Percentiles rank a stretch among this genome's conserved stretches.
Evolutionary conservation across 2,113 vertebrate species (phyloP).

Genomic region (Elaphurus davidianus): DNA sequence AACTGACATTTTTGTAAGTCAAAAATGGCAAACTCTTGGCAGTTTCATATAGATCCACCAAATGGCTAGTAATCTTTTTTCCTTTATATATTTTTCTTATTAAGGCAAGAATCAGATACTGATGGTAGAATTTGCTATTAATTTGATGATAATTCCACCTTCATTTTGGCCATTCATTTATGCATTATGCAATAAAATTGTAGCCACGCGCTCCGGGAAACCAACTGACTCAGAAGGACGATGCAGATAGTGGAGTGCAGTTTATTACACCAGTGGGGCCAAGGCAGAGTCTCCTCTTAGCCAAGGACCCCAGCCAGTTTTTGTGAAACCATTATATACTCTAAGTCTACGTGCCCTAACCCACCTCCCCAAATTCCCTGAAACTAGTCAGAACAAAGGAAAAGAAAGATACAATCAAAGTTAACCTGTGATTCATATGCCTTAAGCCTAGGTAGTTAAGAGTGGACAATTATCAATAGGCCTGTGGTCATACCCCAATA

Average conservation of each 20-base stretch:
- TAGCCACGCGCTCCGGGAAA: background rate
- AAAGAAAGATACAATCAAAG: background rate
- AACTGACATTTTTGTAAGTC: background rate
- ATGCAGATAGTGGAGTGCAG: background rate
- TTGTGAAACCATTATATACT: background rate
- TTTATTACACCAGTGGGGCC: fast-evolving
- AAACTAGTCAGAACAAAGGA: background rate
- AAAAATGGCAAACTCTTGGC: background rate
- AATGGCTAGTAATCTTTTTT: background rate
- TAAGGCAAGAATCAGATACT: background rate
- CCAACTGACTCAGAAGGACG: background rate
- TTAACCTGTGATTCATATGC: background rate
- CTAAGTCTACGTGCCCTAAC: background rate
- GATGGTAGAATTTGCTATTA: background rate
- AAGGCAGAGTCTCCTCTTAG: background rate
- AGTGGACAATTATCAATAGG: background rate
- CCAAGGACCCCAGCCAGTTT: background rate
- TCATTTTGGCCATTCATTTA: background rate
- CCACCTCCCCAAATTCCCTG: background rate
- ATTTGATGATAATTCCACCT: background rate
- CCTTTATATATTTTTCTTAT: background rate
- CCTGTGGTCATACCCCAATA: background rate
- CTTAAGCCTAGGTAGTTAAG: background rate
- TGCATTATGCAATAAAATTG: background rate
- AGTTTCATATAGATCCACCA: background rate